Evolutionary conservation across 2,888 invertebrate genomes (phyloP).

Genomic region (Patella ulyssiponensis): DNA sequence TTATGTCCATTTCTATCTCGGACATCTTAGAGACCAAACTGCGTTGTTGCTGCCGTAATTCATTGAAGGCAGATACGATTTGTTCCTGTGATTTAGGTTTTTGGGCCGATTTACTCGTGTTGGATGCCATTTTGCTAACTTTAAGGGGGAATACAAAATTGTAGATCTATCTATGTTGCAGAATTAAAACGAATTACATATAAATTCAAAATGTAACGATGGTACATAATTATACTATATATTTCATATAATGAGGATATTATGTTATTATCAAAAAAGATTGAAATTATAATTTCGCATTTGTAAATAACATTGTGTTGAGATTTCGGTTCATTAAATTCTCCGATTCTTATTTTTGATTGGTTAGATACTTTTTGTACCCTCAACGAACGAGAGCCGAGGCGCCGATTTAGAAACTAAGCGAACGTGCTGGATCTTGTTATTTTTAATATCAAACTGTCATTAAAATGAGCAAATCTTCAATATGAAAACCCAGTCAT

Average conservation of each 20-base stretch:
- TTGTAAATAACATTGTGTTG: no score
- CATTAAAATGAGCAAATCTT: no score
- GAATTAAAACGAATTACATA: neutral
- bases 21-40: slow-evolving; percentile 88
- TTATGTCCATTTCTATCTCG: slow-evolving; percentile 93
- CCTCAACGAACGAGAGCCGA: no score
- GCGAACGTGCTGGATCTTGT: neutral
- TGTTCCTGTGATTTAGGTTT: slow-evolving; percentile 77
- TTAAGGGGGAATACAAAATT: no score
- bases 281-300: no score
- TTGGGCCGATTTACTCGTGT: slow-evolving; percentile 16
- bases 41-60: slow-evolving; percentile 88
- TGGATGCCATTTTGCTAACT: slow-evolving; percentile 31
- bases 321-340: no score
- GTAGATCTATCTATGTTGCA: neutral
- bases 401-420: neutral
- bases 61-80: slow-evolving; percentile 89
- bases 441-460: neutral
- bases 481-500: no score
- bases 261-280: no score
- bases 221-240: no score
- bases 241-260: no score
- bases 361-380: neutral
- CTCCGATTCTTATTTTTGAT: neutral
- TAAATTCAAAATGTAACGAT: no score